Conservation (phyloP, 2,888 invertebrate species). For the Sinotaia quadrata region DNA sequence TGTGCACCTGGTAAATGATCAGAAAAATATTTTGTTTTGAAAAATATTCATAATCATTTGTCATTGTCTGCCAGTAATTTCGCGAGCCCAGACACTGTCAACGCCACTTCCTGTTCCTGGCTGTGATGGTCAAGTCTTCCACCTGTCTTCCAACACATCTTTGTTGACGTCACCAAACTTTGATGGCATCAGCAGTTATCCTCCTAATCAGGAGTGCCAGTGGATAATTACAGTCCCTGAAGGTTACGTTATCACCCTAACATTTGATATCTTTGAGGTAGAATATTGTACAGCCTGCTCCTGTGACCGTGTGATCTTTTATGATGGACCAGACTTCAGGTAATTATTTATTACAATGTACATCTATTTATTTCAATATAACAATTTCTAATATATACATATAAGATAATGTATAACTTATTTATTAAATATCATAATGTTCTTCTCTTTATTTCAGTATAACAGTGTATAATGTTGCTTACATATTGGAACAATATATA, state of each 20-base stretch:
- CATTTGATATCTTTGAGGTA: constrained; percentile 50
- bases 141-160: constrained; percentile 33
- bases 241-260: constrained; percentile 51
- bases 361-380: too few relatives aligned
- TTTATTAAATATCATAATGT: too few relatives aligned
- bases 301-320: constrained; percentile 52
- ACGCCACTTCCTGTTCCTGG: constrained; percentile 20
- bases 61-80: not conserved
- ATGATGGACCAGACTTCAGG: constrained; percentile 41
- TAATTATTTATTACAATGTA: too few relatives aligned
- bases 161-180: constrained; percentile 50
- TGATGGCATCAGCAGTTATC: constrained; percentile 45
- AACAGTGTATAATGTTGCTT: too few relatives aligned
- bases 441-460: too few relatives aligned
- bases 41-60: too few relatives aligned
- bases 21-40: too few relatives aligned
- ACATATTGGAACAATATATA: too few relatives aligned
- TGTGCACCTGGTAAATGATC: too few relatives aligned
- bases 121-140: constrained; percentile 30
- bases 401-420: too few relatives aligned
- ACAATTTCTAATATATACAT: too few relatives aligned
- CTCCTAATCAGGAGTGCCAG: constrained; percentile 47
- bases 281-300: constrained; percentile 48
- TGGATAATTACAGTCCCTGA: constrained; percentile 53
- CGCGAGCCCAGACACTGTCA: not conserved